phyloP scores from a whole-genome alignment of 2,113 vertebrate species.

The Tachysurus vachellii region DNA sequence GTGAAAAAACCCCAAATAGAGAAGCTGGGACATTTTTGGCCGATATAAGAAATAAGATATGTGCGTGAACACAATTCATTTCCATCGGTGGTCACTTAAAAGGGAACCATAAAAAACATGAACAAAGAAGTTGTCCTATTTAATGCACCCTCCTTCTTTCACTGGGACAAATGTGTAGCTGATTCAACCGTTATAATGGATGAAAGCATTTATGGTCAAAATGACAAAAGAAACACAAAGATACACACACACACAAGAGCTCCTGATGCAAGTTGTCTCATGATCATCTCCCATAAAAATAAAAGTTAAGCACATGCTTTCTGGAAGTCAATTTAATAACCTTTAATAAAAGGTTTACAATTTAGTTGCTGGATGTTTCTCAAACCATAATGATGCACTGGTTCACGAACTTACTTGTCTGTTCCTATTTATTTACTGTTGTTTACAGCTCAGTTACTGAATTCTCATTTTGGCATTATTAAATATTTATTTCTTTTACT shows the following conservation, averaged over 20 bases:
- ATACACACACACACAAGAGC: not conserved
- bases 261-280: constrained; percentile 6
- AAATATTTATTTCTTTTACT: not conserved
- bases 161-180: constrained; percentile 14
- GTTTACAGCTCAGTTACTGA: not conserved
- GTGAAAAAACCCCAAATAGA: not conserved
- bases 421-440: not conserved
- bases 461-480: not conserved
- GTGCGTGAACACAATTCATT: not conserved
- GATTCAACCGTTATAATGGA: constrained; percentile 12
- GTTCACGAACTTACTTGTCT: not conserved
- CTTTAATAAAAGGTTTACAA: constrained; percentile 3
- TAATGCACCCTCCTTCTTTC: constrained; percentile 13
- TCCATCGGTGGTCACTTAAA: not conserved
- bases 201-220: constrained; percentile 18
- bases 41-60: not conserved
- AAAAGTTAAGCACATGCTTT: not conserved
- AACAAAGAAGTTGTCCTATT: not conserved
- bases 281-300: constrained; percentile 20
- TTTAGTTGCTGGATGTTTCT: not conserved
- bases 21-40: not conserved
- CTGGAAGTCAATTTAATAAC: not conserved
- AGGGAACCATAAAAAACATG: constrained; percentile 12
- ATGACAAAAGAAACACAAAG: not conserved
- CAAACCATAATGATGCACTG: not conserved